phyloP scores from a whole-genome alignment of 1,140 invertebrate genomes.

The Penaeus chinensis region DNA sequence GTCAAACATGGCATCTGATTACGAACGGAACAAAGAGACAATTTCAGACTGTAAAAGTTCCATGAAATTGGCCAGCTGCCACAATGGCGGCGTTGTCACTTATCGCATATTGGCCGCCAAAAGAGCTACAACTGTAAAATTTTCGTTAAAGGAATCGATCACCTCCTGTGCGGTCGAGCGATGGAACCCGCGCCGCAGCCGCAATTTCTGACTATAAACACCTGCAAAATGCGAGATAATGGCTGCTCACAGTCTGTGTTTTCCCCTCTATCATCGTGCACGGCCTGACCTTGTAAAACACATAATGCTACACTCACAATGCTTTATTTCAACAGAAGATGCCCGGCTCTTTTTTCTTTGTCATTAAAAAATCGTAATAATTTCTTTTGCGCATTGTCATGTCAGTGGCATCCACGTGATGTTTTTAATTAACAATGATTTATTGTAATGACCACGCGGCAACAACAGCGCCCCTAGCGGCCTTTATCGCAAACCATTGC shows the following conservation, averaged over 20 bases:
- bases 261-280: no score
- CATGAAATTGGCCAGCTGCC: conserved; percentile 46
- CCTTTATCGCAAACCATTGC: conserved; percentile 46
- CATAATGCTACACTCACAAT: no score
- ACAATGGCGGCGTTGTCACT: conserved; percentile 38
- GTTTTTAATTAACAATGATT: conserved; percentile 59
- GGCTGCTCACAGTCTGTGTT: no score
- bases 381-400: no score
- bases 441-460: conserved; percentile 48
- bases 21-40: conserved; percentile 51
- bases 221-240: no score
- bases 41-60: conserved; percentile 50
- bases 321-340: no score
- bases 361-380: no score
- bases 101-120: not conserved
- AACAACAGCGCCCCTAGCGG: conserved; percentile 6
- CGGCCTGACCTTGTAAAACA: no score
- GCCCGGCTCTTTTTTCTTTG: no score
- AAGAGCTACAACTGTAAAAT: conserved; percentile 18
- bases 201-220: conserved; percentile 25
- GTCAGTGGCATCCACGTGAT: conserved; percentile 3
- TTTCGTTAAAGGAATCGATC: conserved; percentile 46
- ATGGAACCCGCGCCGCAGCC: conserved; percentile 36
- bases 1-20: conserved; percentile 49
- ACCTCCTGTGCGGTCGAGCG: conserved; percentile 12